Evolutionary conservation across 2,797 vertebrate species (phyloP).

Genomic region (Semaprochilodus insignis): DNA sequence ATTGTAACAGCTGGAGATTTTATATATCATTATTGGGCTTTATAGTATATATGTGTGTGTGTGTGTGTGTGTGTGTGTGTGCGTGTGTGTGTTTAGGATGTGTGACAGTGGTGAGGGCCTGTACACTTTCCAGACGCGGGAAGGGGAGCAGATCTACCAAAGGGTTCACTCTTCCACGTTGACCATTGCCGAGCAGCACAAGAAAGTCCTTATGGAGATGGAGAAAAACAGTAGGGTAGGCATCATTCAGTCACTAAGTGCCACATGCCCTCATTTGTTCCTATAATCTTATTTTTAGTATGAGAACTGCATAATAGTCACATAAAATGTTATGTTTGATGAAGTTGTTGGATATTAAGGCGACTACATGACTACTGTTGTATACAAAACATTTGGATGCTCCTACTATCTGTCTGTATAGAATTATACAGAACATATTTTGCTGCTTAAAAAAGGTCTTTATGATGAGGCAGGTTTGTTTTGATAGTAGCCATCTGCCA

Average conservation of each 20-base stretch:
- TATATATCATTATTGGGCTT: no score
- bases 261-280: neutral
- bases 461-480: no score
- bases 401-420: no score
- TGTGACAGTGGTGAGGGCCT: conserved; percentile 95
- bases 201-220: conserved; percentile 92
- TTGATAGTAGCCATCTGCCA: no score
- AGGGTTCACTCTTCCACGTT: conserved; percentile 92
- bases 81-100: conserved; percentile 80
- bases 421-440: no score
- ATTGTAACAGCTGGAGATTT: no score
- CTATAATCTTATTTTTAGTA: neutral
- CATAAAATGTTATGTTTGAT: no score
- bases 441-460: no score
- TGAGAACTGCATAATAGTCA: no score
- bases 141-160: conserved; percentile 97
- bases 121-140: conserved; percentile 96
- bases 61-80: conserved; percentile 37
- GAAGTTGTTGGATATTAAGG: no score
- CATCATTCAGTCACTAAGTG: neutral
- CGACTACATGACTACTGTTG: no score
- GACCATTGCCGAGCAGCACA: conserved; percentile 95
- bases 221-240: conserved; percentile 91
- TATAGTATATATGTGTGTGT: neutral
- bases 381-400: no score